Evolutionary conservation across 2,797 vertebrate genomes (phyloP).

Genomic region (Clarias fuscus): DNA sequence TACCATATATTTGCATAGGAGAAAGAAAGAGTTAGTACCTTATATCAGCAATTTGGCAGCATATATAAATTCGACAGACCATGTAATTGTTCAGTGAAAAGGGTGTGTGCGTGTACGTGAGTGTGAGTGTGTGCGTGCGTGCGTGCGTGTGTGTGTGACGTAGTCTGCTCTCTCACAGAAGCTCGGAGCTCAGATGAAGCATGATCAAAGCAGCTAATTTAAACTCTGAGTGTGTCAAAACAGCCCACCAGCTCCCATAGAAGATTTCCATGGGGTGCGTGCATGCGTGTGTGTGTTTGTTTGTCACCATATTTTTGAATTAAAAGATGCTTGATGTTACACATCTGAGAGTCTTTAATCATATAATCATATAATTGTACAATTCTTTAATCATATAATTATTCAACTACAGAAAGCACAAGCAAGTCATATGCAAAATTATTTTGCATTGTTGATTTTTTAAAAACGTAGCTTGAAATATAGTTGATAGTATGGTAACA

Average conservation of each 20-base stretch:
- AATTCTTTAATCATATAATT: neutral
- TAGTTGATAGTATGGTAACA: no score
- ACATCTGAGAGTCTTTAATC: no score
- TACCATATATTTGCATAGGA: neutral
- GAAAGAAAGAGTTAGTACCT: neutral
- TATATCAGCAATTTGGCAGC: slow-evolving; percentile 27
- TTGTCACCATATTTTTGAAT: neutral
- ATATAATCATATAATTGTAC: neutral
- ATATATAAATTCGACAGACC: slow-evolving; percentile 35
- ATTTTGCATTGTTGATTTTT: no score
- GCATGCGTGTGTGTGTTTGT: neutral
- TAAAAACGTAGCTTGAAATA: no score
- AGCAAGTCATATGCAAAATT: neutral
- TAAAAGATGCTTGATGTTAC: slow-evolving; percentile 1
- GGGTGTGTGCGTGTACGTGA: slow-evolving; percentile 15
- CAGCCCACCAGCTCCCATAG: slow-evolving; percentile 13
- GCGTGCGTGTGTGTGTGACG: neutral
- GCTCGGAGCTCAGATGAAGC: slow-evolving; percentile 35
- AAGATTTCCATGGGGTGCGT: slow-evolving; percentile 8
- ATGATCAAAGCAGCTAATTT: slow-evolving; percentile 44
- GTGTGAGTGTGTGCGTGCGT: neutral
- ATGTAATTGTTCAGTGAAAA: slow-evolving; percentile 33
- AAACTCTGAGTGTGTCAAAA: slow-evolving; percentile 38
- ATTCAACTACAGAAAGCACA: neutral
- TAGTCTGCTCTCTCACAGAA: slow-evolving; percentile 36